These are phyloP conservation scores for Habrosyne pyritoides DNA, from an alignment of 2,888 invertebrate genomes.

Conservation along the genomic window DNA sequence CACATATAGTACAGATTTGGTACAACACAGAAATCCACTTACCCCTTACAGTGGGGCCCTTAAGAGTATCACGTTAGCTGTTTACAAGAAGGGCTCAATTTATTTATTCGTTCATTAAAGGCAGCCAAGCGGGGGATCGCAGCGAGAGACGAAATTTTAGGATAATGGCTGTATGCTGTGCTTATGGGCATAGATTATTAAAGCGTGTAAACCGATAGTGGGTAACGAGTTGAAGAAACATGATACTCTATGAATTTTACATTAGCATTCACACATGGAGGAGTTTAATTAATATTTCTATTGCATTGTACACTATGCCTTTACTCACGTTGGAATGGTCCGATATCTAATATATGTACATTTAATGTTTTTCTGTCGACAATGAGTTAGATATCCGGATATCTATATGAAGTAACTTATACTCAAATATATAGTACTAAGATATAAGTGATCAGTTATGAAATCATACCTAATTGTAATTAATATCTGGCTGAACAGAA, in stretches of 20 bases:
- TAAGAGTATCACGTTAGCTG: conserved; percentile 67
- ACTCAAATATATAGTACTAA: no score
- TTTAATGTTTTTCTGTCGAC: no score
- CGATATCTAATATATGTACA: background rate
- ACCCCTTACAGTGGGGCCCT: conserved; percentile 77
- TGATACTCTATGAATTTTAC: conserved; percentile 11
- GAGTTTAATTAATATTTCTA: background rate
- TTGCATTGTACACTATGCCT: background rate
- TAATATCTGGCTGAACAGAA: conserved; percentile 15
- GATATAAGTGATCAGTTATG: background rate
- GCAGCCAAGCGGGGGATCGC: conserved; percentile 69
- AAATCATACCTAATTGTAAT: background rate
- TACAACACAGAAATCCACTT: conserved; percentile 82
- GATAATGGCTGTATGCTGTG: conserved; percentile 63
- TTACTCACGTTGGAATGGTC: background rate
- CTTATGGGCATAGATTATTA: conserved; percentile 47
- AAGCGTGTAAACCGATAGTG: conserved; percentile 27
- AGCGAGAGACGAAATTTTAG: conserved; percentile 76
- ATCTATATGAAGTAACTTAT: background rate
- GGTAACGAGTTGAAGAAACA: conserved; percentile 10
- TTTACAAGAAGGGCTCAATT: conserved; percentile 79
- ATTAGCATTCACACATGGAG: background rate
- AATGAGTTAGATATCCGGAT: background rate
- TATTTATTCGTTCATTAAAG: conserved; percentile 81
- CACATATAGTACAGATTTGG: conserved; percentile 61